Evolutionary conservation across 1,140 invertebrate species (phyloP).

Genomic region (Planococcus citri): DNA sequence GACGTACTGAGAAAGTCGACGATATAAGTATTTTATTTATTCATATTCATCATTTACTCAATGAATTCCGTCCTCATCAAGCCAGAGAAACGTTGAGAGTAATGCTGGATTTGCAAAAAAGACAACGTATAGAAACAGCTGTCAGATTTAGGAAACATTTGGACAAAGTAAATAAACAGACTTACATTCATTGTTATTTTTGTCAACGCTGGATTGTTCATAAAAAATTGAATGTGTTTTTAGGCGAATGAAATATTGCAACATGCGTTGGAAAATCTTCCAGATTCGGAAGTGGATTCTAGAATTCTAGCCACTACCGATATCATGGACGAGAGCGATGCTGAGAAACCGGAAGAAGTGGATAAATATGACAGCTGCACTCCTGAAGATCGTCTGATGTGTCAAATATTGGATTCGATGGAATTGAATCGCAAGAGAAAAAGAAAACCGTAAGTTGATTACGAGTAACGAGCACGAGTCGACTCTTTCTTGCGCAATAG

Average conservation of each 20-base stretch:
- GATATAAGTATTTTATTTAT: constrained; percentile 93
- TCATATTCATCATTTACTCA: constrained; percentile 95
- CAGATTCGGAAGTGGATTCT: constrained; percentile 71
- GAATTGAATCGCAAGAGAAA: constrained; percentile 29
- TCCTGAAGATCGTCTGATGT: constrained; percentile 80
- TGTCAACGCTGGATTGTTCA: too few species aligned
- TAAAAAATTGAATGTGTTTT: constrained; percentile 24
- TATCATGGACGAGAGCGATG: constrained; percentile 35
- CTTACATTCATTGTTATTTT: too few species aligned
- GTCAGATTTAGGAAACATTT: constrained; percentile 84
- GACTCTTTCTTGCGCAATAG: too few species aligned
- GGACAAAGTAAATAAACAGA: constrained; percentile 66
- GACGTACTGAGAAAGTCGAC: constrained; percentile 89
- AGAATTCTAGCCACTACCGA: constrained; percentile 63
- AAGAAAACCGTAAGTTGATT: constrained; percentile 13
- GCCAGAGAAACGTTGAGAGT: constrained; percentile 87
- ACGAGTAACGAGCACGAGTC: too few species aligned
- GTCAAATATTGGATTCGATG: constrained; percentile 79
- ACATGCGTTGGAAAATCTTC: constrained; percentile 67
- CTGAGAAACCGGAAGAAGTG: constrained; percentile 41
- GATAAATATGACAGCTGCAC: constrained; percentile 54
- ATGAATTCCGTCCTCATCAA: constrained; percentile 95
- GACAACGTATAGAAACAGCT: constrained; percentile 79
- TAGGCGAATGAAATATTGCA: constrained; percentile 69
- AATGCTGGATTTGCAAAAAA: constrained; percentile 91